Conservation (phyloP, 2,797 vertebrate species). For the Lutjanus campechanus region DNA sequence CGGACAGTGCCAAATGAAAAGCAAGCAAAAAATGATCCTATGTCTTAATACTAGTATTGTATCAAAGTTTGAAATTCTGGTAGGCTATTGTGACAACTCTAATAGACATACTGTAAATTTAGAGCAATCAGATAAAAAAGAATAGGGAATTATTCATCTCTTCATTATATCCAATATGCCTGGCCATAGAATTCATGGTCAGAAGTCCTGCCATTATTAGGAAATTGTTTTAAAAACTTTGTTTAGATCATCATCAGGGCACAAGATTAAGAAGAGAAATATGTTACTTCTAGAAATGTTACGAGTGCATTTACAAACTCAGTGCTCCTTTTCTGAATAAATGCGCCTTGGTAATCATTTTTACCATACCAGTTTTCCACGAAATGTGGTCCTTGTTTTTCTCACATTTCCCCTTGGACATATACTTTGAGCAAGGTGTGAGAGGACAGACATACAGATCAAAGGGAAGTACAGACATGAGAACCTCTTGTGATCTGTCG, state of each 20-base stretch:
- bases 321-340: neutral
- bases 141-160: neutral
- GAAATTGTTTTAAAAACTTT: neutral
- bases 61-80: too few relatives aligned
- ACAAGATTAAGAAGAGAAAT: neutral
- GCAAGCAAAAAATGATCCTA: too few relatives aligned
- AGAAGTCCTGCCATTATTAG: neutral
- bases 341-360: slow-evolving; percentile 4
- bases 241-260: neutral
- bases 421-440: slow-evolving; percentile 38
- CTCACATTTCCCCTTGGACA: neutral
- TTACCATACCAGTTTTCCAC: neutral
- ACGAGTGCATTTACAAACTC: neutral
- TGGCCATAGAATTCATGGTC: neutral
- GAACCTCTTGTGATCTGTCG: slow-evolving; percentile 69
- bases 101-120: neutral
- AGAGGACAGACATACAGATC: slow-evolving; percentile 59
- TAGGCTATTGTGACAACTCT: too few relatives aligned
- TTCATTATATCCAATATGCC: neutral
- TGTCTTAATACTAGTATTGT: neutral
- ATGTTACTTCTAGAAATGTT: too few relatives aligned
- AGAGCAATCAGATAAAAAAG: neutral
- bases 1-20: neutral
- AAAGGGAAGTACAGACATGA: slow-evolving; percentile 59
- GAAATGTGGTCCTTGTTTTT: slow-evolving; percentile 27